phyloP scores from a whole-genome alignment of 2,797 vertebrate species.

The Bradypus variegatus region DNA sequence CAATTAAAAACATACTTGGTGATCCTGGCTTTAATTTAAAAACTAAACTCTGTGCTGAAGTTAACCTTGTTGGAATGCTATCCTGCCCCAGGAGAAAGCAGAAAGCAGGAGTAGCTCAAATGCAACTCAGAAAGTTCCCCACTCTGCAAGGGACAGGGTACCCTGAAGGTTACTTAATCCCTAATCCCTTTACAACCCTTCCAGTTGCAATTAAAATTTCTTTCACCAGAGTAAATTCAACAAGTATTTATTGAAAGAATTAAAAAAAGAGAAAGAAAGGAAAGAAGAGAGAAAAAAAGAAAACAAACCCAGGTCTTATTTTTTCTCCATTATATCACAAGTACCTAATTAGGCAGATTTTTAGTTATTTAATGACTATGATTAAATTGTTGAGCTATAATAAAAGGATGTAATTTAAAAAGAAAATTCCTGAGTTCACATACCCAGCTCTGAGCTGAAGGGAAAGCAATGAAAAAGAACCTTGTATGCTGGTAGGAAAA shows the following conservation, averaged over 20 bases:
- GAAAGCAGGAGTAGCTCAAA: neutral
- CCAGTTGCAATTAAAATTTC: neutral
- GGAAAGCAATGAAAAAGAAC: slow-evolving; percentile 12
- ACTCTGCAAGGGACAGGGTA: neutral
- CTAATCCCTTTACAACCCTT: neutral
- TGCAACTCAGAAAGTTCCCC: neutral
- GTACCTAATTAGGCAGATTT: slow-evolving; percentile 35
- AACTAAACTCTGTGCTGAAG: neutral
- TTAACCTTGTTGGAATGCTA: neutral
- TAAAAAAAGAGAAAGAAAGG: neutral
- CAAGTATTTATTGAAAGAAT: neutral
- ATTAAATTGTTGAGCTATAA: slow-evolving; percentile 51
- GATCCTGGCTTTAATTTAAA: neutral
- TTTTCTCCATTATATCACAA: neutral
- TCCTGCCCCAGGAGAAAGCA: neutral
- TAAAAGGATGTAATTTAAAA: slow-evolving; percentile 54
- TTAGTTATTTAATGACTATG: slow-evolving; percentile 50
- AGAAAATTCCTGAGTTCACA: slow-evolving; percentile 28
- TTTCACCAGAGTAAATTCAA: neutral
- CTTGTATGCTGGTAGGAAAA: neutral
- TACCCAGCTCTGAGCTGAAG: slow-evolving; percentile 30
- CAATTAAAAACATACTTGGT: neutral
- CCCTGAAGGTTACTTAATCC: neutral
- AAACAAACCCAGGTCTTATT: neutral
- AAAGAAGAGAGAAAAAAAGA: neutral